Evolutionary conservation across 2,113 vertebrate species (phyloP).

Genomic region (Corapipo altera): DNA sequence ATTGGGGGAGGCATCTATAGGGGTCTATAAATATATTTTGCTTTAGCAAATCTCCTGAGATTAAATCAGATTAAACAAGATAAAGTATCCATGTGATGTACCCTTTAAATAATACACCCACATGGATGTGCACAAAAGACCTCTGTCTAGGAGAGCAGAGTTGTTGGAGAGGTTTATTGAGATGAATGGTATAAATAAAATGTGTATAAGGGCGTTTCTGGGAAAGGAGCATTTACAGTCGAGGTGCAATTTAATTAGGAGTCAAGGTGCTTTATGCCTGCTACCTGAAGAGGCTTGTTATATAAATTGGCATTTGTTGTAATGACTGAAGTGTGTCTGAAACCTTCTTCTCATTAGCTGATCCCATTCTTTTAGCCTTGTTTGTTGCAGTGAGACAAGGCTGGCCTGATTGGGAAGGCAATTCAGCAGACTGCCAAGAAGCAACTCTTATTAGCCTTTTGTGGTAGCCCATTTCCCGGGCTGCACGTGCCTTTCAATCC

Average conservation of each 20-base stretch:
- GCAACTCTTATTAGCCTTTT: background rate
- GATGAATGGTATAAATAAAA: constrained; percentile 53
- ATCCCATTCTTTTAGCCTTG: constrained; percentile 31
- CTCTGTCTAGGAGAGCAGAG: constrained; percentile 14
- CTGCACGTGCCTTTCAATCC: background rate
- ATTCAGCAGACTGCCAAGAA: constrained; percentile 3
- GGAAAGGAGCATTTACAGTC: constrained; percentile 24
- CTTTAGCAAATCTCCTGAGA: constrained; percentile 62
- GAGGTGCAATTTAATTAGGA: constrained; percentile 62
- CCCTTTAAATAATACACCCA: constrained; percentile 63
- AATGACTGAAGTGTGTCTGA: constrained; percentile 58
- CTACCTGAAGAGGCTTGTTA: constrained; percentile 60
- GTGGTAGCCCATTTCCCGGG: background rate
- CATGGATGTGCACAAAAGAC: constrained; percentile 41
- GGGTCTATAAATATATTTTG: constrained; percentile 65
- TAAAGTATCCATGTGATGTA: constrained; percentile 62
- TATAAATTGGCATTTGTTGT: constrained; percentile 61
- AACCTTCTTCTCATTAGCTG: constrained; percentile 37
- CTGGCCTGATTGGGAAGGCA: background rate
- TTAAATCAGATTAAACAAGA: constrained; percentile 70
- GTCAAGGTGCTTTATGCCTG: constrained; percentile 54
- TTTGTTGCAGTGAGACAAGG: constrained; percentile 4
- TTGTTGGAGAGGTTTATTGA: constrained; percentile 30
- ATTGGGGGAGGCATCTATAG: background rate
- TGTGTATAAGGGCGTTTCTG: constrained; percentile 18